Conservation (phyloP, 2,797 vertebrate species). For the Anomalospiza imberbis region DNA sequence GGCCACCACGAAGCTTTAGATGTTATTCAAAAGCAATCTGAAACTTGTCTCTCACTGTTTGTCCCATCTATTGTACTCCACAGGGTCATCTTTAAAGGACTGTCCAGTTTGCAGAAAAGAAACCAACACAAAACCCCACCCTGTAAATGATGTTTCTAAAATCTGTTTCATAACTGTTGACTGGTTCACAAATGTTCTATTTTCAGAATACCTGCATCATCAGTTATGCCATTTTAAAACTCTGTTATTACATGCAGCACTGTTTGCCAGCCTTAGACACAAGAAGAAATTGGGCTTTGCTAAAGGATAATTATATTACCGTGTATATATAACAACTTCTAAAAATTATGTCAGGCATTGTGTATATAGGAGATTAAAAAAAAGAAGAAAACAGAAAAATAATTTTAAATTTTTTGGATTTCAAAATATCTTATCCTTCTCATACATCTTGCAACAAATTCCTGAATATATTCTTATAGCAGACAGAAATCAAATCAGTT, state of each 20-base stretch:
- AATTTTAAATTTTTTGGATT: not conserved
- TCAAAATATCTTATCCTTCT: not conserved
- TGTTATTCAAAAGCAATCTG: not conserved
- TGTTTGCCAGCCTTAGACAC: not conserved
- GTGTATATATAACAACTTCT: not conserved
- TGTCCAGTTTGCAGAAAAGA: not conserved
- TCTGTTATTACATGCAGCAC: not conserved
- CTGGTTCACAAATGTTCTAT: not conserved
- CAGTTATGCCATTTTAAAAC: not conserved
- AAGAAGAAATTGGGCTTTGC: not conserved
- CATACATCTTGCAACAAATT: not conserved
- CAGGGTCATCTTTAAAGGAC: slow-evolving; percentile 43
- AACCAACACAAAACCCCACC: not conserved
- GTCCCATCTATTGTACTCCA: not conserved
- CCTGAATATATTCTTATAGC: not conserved
- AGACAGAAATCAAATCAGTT: not conserved
- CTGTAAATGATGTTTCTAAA: not conserved
- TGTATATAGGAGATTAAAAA: not conserved
- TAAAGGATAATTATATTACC: not conserved
- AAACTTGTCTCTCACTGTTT: slow-evolving; percentile 51
- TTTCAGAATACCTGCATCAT: not conserved
- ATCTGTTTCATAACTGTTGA: not conserved
- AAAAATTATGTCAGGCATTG: not conserved
- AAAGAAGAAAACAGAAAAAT: not conserved
- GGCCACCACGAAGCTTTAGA: slow-evolving; percentile 57